Conservation (phyloP, 2,888 invertebrate genomes). For the Bugula neritina region DNA sequence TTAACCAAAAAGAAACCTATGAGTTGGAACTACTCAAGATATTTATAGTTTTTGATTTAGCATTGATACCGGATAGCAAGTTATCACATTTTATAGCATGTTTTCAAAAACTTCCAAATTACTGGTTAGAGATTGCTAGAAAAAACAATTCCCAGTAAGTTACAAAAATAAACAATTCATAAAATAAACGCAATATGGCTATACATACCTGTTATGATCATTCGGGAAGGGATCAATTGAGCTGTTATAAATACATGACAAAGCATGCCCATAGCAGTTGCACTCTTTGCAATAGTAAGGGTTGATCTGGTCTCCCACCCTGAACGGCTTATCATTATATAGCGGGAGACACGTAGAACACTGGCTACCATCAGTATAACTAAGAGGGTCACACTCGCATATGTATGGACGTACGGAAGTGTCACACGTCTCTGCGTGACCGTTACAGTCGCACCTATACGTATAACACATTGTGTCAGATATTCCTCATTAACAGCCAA, state of each 20-base stretch:
- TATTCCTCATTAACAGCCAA: too few relatives aligned
- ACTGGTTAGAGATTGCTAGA: too few relatives aligned
- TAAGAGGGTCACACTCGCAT: conserved; percentile 43
- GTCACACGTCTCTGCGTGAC: conserved; percentile 48
- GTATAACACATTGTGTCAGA: too few relatives aligned
- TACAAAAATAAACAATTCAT: too few relatives aligned
- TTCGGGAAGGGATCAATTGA: conserved; percentile 43
- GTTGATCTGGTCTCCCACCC: conserved; percentile 40
- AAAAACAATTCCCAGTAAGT: too few relatives aligned
- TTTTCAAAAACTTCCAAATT: too few relatives aligned
- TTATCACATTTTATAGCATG: too few relatives aligned
- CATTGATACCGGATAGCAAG: too few relatives aligned
- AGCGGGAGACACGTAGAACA: conserved; percentile 47
- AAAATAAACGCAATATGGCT: too few relatives aligned
- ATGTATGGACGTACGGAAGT: conserved; percentile 41
- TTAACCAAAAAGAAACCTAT: too few relatives aligned
- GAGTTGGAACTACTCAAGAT: too few relatives aligned
- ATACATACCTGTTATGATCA: conserved; percentile 35
- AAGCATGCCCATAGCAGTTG: conserved; percentile 48
- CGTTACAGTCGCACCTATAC: conserved; percentile 50
- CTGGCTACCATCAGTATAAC: conserved; percentile 48
- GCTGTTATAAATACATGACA: conserved; percentile 43
- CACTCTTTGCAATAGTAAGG: conserved; percentile 45
- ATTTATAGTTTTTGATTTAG: too few relatives aligned
- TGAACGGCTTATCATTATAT: conserved; percentile 50